phyloP scores from a whole-genome alignment of 2,113 vertebrate species.

The Aspiorhynchus laticeps region DNA sequence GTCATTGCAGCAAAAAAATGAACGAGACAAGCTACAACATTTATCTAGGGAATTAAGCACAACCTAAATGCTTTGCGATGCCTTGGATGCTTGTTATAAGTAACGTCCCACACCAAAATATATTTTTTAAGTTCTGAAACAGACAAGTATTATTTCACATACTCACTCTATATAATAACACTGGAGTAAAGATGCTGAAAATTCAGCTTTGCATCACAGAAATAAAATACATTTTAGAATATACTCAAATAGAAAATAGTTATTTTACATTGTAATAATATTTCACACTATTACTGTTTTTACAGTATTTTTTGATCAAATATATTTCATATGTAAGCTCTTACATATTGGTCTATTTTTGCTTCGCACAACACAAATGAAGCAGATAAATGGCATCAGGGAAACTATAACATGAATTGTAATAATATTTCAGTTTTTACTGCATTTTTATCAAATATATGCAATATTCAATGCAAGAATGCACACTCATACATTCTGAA shows the following conservation, averaged over 20 bases:
- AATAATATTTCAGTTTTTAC: neutral
- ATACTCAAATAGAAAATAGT: neutral
- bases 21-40: neutral
- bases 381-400: neutral
- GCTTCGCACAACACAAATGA: neutral
- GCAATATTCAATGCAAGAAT: neutral
- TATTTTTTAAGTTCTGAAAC: neutral
- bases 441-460: neutral
- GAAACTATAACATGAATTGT: neutral
- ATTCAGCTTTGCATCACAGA: neutral
- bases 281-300: neutral
- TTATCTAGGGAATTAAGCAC: neutral
- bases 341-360: neutral
- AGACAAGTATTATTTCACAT: neutral
- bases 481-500: neutral
- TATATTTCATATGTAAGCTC: neutral
- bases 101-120: neutral
- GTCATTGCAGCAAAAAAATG: constrained; percentile 1
- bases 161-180: neutral
- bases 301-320: neutral
- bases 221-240: neutral
- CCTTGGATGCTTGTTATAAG: neutral
- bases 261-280: neutral
- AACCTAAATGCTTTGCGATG: neutral
- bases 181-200: neutral